phyloP scores from a whole-genome alignment of 2,113 vertebrate genomes.

The Gasterosteus aculeatus region DNA sequence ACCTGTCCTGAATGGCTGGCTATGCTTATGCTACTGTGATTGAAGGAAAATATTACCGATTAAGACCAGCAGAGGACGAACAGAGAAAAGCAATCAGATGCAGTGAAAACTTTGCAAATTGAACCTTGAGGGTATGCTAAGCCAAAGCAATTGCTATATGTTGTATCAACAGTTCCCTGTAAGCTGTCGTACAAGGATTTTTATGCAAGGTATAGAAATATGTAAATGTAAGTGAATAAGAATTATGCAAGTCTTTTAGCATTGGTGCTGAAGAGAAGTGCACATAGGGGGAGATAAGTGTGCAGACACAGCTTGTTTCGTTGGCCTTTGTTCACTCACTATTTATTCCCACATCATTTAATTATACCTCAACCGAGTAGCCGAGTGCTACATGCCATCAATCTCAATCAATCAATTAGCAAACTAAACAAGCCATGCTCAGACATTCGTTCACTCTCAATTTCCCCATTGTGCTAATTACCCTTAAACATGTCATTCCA shows the following conservation, averaged over 20 bases:
- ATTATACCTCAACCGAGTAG: constrained; percentile 70
- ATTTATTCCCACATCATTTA: constrained; percentile 75
- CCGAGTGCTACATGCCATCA: constrained; percentile 76
- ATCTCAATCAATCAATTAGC: constrained; percentile 80
- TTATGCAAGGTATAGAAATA: too few relatives aligned
- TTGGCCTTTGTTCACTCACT: constrained; percentile 59
- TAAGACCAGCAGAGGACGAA: not conserved
- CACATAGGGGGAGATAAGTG: constrained; percentile 28
- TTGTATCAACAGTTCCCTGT: not conserved
- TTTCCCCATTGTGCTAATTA: constrained; percentile 78
- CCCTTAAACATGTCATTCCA: constrained; percentile 75
- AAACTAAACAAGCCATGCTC: constrained; percentile 74
- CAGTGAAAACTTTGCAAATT: not conserved
- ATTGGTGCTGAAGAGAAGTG: constrained; percentile 26
- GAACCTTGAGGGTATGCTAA: not conserved
- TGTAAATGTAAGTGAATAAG: not conserved
- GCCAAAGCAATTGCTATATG: not conserved
- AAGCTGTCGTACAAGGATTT: not conserved
- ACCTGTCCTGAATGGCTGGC: not conserved
- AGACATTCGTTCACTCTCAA: constrained; percentile 74
- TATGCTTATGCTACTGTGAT: not conserved
- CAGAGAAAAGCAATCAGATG: not conserved
- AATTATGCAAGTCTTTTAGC: not conserved
- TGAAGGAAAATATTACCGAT: not conserved
- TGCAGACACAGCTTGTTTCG: constrained; percentile 38